A percentile compares a stretch with the other conserved stretches of the same genome.
Conservation (phyloP, 2,888 invertebrate species). For the Cryptus viduatorius region DNA sequence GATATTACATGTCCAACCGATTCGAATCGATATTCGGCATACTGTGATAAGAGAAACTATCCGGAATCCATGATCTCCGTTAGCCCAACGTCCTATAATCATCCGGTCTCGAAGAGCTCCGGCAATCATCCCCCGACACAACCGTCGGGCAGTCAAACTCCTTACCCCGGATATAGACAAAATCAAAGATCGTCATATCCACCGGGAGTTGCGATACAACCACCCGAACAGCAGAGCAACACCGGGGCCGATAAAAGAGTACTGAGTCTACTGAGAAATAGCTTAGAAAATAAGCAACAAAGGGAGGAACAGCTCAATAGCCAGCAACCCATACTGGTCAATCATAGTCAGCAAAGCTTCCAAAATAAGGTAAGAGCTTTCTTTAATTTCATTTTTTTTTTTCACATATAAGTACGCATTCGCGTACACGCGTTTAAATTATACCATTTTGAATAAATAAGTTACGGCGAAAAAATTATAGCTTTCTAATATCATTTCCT, state of each 20-base stretch:
- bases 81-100: conserved; percentile 63
- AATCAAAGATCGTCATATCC: conserved; percentile 77
- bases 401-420: background rate
- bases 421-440: background rate
- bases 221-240: conserved; percentile 76
- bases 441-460: background rate
- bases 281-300: conserved; percentile 88
- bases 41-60: conserved; percentile 82
- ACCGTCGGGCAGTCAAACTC: conserved; percentile 73
- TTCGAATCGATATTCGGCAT: conserved; percentile 74
- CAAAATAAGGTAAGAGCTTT: conserved; percentile 79
- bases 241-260: conserved; percentile 90
- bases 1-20: conserved; percentile 72
- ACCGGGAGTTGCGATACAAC: conserved; percentile 50
- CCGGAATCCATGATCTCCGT: conserved; percentile 75
- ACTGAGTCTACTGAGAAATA: conserved; percentile 90
- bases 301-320: conserved; percentile 82
- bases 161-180: conserved; percentile 71
- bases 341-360: conserved; percentile 81
- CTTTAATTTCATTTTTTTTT: background rate
- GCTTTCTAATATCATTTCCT: no score
- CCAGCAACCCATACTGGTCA: conserved; percentile 80
- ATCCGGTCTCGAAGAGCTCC: conserved; percentile 64
- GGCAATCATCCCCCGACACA: conserved; percentile 63
- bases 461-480: no score